Evolutionary conservation across 2,113 vertebrate genomes (phyloP), one percentile per base, ranked within the genome.

Genomic region (Plecturocebus donacophilus): DNA sequence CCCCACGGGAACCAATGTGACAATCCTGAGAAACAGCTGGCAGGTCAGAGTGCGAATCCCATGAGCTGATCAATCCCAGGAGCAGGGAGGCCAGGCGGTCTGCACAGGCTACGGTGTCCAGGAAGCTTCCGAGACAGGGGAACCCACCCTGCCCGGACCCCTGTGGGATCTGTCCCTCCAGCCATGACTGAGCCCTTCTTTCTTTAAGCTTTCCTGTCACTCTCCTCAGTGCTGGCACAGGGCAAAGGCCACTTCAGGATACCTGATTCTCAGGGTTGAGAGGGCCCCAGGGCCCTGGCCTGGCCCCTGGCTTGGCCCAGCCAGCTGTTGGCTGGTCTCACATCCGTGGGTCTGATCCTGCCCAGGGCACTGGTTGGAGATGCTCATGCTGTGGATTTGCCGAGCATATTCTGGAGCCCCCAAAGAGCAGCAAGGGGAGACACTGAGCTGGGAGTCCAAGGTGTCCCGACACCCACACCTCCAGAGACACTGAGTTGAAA

Each of bases 401-500:
- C 17, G 0, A 19, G 27, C 19, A 1, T 6, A 0, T 17, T 47
- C 0, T 4, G 0, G 30, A 87, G 35, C 7, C 49, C 71, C 32
- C 1, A 1, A 77, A 58, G 76, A 54, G 85, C 27, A 82, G 47
- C 76, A 54, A 25, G 49, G 52, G 49, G 85, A 52, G 14, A 17
- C 49, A 1, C 40, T 40, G 66, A 64, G 68, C 38, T 68, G 90
- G 88, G 84, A 76, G 35, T 35, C 52, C 71, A 76, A 66, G 38
- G 21, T 13, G 25, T 49, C 92, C 45, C 79, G 64, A 32, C 49
- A 20, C 42, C 49, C 49, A 27, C 17, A 16, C 49, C 49, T 14
- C 14, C 14, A 17, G 52, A 52, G 52, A 52, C 49, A 1, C 42
- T 42, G 56, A 49, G 61, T 27, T 64, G 93, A 88, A 84, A 76